Percentiles rank a stretch among this genome's conserved stretches.
Evolutionary conservation across 2,888 invertebrate genomes (phyloP).

Genomic region (Drosophila nr. fundita): DNA sequence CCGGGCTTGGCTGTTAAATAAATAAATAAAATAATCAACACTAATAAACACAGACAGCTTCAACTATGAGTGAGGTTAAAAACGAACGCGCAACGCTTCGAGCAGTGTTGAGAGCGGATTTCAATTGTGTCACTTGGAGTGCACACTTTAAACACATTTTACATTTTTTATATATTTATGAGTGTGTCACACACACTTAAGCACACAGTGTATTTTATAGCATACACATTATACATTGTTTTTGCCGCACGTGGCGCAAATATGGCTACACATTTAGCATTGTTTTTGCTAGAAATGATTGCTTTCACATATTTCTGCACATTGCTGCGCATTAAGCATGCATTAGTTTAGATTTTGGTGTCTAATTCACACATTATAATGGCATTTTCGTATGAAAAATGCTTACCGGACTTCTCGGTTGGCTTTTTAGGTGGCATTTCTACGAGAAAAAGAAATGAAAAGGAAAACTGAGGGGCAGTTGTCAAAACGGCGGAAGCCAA

Average conservation of each 20-base stretch:
- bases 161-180: background rate
- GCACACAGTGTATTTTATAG: background rate
- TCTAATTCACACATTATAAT: conserved; percentile 50
- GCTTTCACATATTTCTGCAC: conserved; percentile 23
- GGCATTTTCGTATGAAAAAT: conserved; percentile 78
- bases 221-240: conserved; percentile 23
- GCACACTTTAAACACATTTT: background rate
- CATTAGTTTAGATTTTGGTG: conserved; percentile 43
- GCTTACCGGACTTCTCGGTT: conserved; percentile 93
- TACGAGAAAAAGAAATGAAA: conserved; percentile 85
- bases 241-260: conserved; percentile 70
- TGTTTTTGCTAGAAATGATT: conserved; percentile 45
- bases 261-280: conserved; percentile 23
- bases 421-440: conserved; percentile 96
- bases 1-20: conserved; percentile 86
- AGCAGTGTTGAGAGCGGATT: background rate
- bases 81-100: conserved; percentile 38
- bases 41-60: conserved; percentile 56
- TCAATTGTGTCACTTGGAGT: conserved; percentile 10
- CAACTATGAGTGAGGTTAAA: conserved; percentile 69
- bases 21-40: conserved; percentile 48
- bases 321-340: conserved; percentile 10
- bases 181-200: background rate
- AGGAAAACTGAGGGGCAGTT: conserved; percentile 78
- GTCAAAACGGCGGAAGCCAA: conserved; percentile 66